phyloP scores from a whole-genome alignment of 2,113 vertebrate genomes.

The zebrafish (Danio rerio) region GRCz12tu NC_133196.1:8614501-8615000 shows the following conservation, averaged over 20 bases:
- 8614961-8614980: too few species aligned
- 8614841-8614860: too few species aligned
- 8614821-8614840: background rate
- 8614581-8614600: slow-evolving; percentile 48
- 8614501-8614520: background rate
- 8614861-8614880: too few species aligned
- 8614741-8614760: slow-evolving; percentile 88
- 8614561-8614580: slow-evolving; percentile 56
- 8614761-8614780: background rate
- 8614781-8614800: slow-evolving; percentile 13
- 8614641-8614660: slow-evolving; percentile 62
- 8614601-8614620: slow-evolving; percentile 20
- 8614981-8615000: too few species aligned
- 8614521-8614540: background rate
- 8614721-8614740: slow-evolving; percentile 84
- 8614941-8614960: too few species aligned
- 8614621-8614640: slow-evolving; percentile 18
- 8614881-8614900: too few species aligned
- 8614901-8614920: background rate
- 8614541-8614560: slow-evolving; percentile 18
- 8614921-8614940: too few species aligned
- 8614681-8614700: slow-evolving; percentile 79
- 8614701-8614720: slow-evolving; percentile 88
- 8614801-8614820: background rate
- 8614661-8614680: slow-evolving; percentile 95